Evolutionary conservation across 2,113 vertebrate species (phyloP).

Genomic region (Microtus pennsylvanicus): DNA sequence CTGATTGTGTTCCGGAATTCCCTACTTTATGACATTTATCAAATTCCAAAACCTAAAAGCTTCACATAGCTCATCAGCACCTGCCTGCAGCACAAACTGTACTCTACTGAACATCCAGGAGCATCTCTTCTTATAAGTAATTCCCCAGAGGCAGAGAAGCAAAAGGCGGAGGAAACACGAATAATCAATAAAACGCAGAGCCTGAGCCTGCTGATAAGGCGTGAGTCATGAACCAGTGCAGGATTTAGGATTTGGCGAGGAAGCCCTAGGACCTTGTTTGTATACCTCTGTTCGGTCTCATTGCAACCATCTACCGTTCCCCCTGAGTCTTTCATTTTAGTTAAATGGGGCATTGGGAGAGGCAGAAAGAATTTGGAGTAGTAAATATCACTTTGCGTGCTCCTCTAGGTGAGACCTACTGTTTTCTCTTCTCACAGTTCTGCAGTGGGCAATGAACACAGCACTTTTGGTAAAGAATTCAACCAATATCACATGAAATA

Average conservation of each 20-base stretch:
- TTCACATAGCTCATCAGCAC: conserved; percentile 16
- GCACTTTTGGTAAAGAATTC: neutral
- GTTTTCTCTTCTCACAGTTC: neutral
- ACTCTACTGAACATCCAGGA: conserved; percentile 7
- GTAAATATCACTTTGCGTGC: neutral
- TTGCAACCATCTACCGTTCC: neutral
- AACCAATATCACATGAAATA: neutral
- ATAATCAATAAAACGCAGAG: conserved; percentile 23
- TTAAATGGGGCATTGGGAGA: neutral
- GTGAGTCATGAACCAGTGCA: neutral
- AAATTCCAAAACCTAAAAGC: neutral
- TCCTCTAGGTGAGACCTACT: neutral
- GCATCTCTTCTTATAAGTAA: neutral
- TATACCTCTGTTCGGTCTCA: neutral
- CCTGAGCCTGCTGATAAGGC: neutral
- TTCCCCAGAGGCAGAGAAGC: neutral
- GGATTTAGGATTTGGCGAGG: neutral
- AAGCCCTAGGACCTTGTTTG: neutral
- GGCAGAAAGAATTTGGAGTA: neutral
- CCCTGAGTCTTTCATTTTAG: neutral
- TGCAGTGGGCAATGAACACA: neutral
- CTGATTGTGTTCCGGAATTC: neutral
- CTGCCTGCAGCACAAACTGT: conserved; percentile 25
- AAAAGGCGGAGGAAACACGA: neutral
- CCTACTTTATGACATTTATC: neutral